Evolutionary conservation across 2,888 invertebrate species (phyloP).

Genomic region (Rhynchonema sp.): DNA sequence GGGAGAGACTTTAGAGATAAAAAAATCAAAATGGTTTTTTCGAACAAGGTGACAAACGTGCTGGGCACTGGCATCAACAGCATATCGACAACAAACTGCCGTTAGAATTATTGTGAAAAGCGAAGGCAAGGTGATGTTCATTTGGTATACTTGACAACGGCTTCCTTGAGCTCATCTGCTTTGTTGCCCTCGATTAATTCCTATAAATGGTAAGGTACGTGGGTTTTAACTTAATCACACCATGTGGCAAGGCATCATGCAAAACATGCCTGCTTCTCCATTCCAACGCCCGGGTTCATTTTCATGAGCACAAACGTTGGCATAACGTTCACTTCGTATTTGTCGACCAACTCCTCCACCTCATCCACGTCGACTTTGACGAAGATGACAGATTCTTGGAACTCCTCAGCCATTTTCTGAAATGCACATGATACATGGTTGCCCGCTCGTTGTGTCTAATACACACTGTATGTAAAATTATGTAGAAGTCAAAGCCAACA

Average conservation of each 20-base stretch:
- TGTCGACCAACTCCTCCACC: neutral
- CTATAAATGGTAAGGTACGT: neutral
- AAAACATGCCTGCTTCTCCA: neutral
- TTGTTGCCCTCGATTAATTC: neutral
- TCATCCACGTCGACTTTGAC: neutral
- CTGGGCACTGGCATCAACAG: no score
- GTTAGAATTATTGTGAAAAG: no score
- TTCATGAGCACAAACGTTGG: conserved; percentile 6
- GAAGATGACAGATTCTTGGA: neutral
- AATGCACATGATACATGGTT: neutral
- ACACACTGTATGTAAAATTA: no score
- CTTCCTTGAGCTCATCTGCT: neutral
- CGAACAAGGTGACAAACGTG: no score
- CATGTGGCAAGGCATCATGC: no score
- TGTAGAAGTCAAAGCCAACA: no score
- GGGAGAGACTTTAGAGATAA: no score
- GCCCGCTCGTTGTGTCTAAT: neutral
- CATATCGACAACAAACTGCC: no score
- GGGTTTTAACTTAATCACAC: no score
- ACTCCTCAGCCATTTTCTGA: neutral
- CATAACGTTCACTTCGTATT: conserved; percentile 5
- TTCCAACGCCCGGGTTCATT: neutral
- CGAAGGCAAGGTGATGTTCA: no score
- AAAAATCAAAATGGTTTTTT: no score
- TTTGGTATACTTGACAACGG: neutral